Evolutionary conservation across 2,797 vertebrate genomes (phyloP), one percentile per base, ranked within the genome.

Genomic region (Thunnus albacares): DNA sequence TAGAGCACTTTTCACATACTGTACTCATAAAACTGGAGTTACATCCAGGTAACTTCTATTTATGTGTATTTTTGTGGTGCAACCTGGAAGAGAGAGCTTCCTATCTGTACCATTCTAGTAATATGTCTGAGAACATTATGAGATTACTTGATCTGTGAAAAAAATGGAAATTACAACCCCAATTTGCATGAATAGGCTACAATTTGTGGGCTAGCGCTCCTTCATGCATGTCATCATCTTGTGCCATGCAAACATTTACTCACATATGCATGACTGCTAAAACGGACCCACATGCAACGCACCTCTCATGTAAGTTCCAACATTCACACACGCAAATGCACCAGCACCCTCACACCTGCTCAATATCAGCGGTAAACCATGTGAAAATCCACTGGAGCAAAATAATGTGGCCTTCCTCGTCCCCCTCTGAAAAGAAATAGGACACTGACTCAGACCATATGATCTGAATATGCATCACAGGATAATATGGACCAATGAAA

Each of bases 191-290:
- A 53, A 64, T 24, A 12, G 26, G 47, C 61, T 74, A 2, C 70
- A 35, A 47, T 77, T 71, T 79, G 64, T 56, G 68, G 67, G 74
- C 67, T 49, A 6, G 17, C 60, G 63, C 56, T 61, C 18, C 18
- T 17, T 82, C 70, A 71, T 78, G 82, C 79, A 49, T 84, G 60
- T 52, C 57, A 22, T 86, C 47, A 80, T 89, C 70, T 38, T 77
- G 59, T 81, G 80, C 51, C 90, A 86, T 76, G 67, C 81, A 80
- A 91, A 85, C 66, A 77, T 75, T 86, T 63, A 74, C 55, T 91
- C 58, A 68, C 43, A 79, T 86, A 90, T 91, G 88, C 91, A 91
- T 86, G 86, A 85, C 24, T 81, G 81, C 78, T 85, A 76, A 80
- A 85, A 67, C 30, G 79, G 70, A 65, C 79, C 72, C 52, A 72